A percentile compares a stretch with the other conserved stretches of the same genome.
Conservation (phyloP, 1,140 invertebrate species). For the Scaptomyza pallida region DNA sequence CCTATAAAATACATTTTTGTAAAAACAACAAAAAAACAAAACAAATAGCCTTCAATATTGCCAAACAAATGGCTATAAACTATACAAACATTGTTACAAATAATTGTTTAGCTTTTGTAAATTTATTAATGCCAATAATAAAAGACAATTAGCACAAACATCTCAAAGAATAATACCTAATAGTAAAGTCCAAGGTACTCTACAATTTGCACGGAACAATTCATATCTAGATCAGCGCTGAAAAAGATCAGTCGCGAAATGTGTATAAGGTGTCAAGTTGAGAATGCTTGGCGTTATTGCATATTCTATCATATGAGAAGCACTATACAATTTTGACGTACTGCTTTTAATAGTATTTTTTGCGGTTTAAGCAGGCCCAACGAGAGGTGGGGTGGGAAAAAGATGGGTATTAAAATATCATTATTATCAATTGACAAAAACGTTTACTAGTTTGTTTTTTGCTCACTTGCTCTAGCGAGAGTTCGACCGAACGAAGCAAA, state of each 20-base stretch:
- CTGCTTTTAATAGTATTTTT: too few species aligned
- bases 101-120: slow-evolving; percentile 41
- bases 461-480: too few species aligned
- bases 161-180: slow-evolving; percentile 13
- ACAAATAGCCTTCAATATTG: slow-evolving; percentile 56
- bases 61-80: slow-evolving; percentile 31
- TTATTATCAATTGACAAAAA: too few species aligned
- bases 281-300: background rate
- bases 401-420: too few species aligned
- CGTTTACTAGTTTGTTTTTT: too few species aligned
- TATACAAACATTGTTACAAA: slow-evolving; percentile 42
- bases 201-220: slow-evolving; percentile 20
- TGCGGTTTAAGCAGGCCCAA: too few species aligned
- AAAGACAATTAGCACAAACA: slow-evolving; percentile 67
- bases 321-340: too few species aligned
- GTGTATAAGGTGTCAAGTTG: slow-evolving; percentile 1
- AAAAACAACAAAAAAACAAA: slow-evolving; percentile 73
- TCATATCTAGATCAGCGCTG: slow-evolving; percentile 4
- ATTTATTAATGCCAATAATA: slow-evolving; percentile 63
- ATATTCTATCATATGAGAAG: too few species aligned
- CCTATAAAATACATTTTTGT: slow-evolving; percentile 28
- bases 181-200: slow-evolving; percentile 33
- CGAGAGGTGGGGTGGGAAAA: too few species aligned
- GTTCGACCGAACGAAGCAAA: too few species aligned
- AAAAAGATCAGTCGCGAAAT: slow-evolving; percentile 23